A percentile compares a stretch with the other conserved stretches of the same genome.
Conservation (phyloP, 1,140 invertebrate genomes). For the Drosophila insularis region DNA sequence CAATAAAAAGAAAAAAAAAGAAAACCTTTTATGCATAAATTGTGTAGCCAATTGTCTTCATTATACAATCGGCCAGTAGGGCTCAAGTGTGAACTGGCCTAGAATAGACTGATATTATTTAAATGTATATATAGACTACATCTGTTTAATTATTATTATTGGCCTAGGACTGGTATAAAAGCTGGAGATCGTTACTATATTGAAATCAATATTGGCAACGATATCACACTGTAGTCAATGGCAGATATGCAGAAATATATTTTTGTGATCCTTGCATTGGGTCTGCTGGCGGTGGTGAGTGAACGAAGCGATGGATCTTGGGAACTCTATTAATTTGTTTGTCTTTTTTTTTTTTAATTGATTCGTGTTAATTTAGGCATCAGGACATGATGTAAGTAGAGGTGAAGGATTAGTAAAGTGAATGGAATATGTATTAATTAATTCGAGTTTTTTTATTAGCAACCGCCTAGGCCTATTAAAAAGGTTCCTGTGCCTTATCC, state of each 20-base stretch:
- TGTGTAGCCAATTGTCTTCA: neutral
- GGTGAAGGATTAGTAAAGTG: neutral
- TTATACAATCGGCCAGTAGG: neutral
- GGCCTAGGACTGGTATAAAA: conserved; percentile 3
- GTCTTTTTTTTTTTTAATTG: neutral
- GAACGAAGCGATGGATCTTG: neutral
- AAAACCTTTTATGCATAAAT: neutral
- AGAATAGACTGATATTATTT: neutral
- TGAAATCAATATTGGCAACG: neutral
- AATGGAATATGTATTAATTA: neutral
- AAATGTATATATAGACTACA: neutral
- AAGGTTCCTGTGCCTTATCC: conserved; percentile 33
- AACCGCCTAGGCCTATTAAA: conserved; percentile 11
- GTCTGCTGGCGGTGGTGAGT: conserved; percentile 31
- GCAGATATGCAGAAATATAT: conserved; percentile 26
- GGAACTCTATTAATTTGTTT: neutral
- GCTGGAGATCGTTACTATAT: neutral
- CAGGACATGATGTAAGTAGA: conserved; percentile 41
- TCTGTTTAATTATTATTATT: conserved; percentile 7
- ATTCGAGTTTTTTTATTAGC: conserved; percentile 24
- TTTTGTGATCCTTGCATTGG: conserved; percentile 1
- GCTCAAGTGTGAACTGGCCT: neutral
- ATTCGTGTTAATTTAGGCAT: conserved; percentile 16
- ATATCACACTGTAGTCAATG: neutral
- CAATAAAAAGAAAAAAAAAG: too few relatives aligned